Evolutionary conservation across 2,888 invertebrate species (phyloP).

Genomic region (Ichneumon xanthorius): DNA sequence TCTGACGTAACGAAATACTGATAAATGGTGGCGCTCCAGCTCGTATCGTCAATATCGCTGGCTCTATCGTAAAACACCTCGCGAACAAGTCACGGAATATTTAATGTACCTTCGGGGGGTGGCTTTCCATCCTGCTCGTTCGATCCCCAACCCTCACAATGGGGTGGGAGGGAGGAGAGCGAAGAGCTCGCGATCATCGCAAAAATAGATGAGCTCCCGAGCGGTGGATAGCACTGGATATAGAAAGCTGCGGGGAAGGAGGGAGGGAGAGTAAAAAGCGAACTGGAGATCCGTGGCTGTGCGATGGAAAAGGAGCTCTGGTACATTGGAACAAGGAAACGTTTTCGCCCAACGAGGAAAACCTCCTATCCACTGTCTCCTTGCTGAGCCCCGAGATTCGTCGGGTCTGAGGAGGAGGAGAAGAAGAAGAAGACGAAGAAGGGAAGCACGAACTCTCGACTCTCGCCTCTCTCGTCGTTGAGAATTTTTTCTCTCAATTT

Average conservation of each 20-base stretch:
- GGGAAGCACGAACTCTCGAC: constrained; percentile 40
- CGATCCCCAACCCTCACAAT: constrained; percentile 12
- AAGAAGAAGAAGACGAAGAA: constrained; percentile 34
- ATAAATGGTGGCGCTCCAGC: background rate
- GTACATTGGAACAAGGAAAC: constrained; percentile 57
- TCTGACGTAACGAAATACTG: background rate
- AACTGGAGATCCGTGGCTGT: constrained; percentile 50
- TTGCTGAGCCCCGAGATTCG: constrained; percentile 36
- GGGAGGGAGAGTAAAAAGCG: constrained; percentile 51
- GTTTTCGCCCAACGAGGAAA: constrained; percentile 40
- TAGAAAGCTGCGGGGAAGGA: constrained; percentile 15
- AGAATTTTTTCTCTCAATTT: constrained; percentile 50
- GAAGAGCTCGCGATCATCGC: constrained; percentile 26
- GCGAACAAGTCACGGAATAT: constrained; percentile 40
- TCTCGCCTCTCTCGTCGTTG: constrained; percentile 42
- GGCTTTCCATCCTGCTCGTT: background rate
- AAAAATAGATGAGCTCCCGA: constrained; percentile 44
- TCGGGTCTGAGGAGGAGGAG: constrained; percentile 20
- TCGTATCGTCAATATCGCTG: background rate
- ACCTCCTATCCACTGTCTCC: constrained; percentile 35
- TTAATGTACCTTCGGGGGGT: constrained; percentile 13
- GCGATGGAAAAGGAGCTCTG: constrained; percentile 46
- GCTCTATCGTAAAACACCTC: constrained; percentile 8
- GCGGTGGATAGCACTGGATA: background rate
- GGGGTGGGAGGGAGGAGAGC: background rate